These are phyloP conservation scores for Drosophila niveifrons DNA, from an alignment of 2,888 invertebrate genomes.

Conservation along the genomic window DNA sequence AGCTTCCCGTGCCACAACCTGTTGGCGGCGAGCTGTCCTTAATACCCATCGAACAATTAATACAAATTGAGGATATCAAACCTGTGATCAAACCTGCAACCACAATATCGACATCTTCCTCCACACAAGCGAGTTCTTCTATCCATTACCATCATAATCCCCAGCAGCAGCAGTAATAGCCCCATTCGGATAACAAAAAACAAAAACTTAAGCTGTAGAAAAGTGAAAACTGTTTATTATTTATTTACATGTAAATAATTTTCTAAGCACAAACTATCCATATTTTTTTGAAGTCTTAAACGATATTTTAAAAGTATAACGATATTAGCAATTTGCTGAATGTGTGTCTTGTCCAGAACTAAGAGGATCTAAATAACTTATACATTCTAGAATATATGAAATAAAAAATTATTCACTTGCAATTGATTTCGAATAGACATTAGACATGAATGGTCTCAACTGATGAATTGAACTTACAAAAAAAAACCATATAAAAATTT, in stretches of 20 bases:
- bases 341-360: conserved; percentile 79
- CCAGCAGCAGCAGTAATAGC: conserved; percentile 32
- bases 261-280: conserved; percentile 69
- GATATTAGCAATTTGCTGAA: conserved; percentile 80
- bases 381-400: conserved; percentile 24
- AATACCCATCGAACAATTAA: conserved; percentile 93
- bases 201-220: conserved; percentile 1
- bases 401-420: conserved; percentile 19
- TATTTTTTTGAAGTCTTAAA: conserved; percentile 47
- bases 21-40: conserved; percentile 92
- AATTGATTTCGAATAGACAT: conserved; percentile 10
- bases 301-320: conserved; percentile 44
- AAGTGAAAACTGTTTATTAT: not conserved
- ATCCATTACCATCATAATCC: conserved; percentile 45
- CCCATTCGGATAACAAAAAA: conserved; percentile 69
- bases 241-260: conserved; percentile 64
- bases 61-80: conserved; percentile 89
- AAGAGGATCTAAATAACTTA: conserved; percentile 66
- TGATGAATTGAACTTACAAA: not conserved
- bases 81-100: conserved; percentile 75
- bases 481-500: too few relatives aligned
- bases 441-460: too few relatives aligned
- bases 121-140: conserved; percentile 60
- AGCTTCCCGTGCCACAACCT: conserved; percentile 86
- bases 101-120: conserved; percentile 45